Percentiles rank a stretch among this genome's conserved stretches.
These are phyloP conservation scores for Lethrus apterus DNA, from an alignment of 1,140 invertebrate species.

Conservation along the genomic window DNA sequence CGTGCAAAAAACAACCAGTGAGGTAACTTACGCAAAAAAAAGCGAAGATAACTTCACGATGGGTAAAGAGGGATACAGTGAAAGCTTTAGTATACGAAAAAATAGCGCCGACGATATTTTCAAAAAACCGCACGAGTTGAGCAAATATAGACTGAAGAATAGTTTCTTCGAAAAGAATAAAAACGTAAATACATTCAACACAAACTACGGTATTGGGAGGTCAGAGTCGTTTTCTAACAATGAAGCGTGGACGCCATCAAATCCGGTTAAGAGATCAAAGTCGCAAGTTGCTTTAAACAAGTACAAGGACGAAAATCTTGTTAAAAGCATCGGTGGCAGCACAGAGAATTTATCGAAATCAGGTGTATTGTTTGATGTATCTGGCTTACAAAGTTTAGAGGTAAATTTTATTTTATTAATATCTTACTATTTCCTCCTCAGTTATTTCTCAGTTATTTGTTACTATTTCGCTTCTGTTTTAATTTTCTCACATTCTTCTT, in stretches of 20 bases:
- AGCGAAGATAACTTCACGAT: no score
- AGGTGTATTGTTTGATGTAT: conserved; percentile 37
- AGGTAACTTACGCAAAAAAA: no score
- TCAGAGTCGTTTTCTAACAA: conserved; percentile 37
- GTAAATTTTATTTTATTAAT: conserved; percentile 28
- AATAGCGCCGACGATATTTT: conserved; percentile 10
- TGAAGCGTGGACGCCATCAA: conserved; percentile 22
- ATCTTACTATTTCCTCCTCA: background rate
- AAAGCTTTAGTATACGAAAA: no score
- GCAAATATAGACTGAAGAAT: conserved; percentile 14
- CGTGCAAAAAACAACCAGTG: no score
- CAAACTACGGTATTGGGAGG: conserved; percentile 16
- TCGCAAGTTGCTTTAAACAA: conserved; percentile 36
- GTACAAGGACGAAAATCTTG: conserved; percentile 21
- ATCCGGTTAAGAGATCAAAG: conserved; percentile 38
- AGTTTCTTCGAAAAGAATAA: conserved; percentile 3
- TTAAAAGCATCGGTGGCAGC: conserved; percentile 11
- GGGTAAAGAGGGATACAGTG: no score
- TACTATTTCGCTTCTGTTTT: no score
- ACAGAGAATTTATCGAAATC: conserved; percentile 22
- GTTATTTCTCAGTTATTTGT: no score
- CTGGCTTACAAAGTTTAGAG: conserved; percentile 40
- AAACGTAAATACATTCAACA: background rate
- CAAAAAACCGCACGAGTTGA: conserved; percentile 21
- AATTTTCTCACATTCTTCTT: no score